These are phyloP conservation scores for Acanthurus tractus DNA, from an alignment of 2,797 vertebrate species.

Conservation along the genomic window DNA sequence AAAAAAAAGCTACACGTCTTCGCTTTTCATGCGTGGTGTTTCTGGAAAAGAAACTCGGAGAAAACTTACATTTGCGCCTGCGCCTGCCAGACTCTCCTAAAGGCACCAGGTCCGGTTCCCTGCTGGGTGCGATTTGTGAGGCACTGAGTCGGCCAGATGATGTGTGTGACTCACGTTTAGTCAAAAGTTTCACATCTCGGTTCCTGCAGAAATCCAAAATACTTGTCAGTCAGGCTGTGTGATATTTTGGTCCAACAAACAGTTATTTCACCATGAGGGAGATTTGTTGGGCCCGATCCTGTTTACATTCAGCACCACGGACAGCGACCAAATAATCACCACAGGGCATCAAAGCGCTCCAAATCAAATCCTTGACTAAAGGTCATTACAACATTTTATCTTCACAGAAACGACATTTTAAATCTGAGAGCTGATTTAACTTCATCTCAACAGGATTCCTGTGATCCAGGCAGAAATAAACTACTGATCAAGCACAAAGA, in stretches of 20 bases:
- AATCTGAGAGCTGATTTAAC: constrained; percentile 20
- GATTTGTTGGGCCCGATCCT: not conserved
- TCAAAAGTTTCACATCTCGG: constrained; percentile 39
- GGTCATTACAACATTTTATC: constrained; percentile 19
- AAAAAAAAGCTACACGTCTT: not conserved
- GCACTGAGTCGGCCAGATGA: constrained; percentile 6
- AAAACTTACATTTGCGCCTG: constrained; percentile 42
- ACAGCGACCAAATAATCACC: constrained; percentile 51
- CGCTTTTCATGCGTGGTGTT: constrained; percentile 24
- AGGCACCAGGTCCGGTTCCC: constrained; percentile 48
- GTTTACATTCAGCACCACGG: constrained; percentile 73
- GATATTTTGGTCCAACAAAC: not conserved
- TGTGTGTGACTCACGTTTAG: constrained; percentile 57
- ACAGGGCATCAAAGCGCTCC: constrained; percentile 17
- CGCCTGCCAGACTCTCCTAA: constrained; percentile 24
- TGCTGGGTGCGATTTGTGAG: constrained; percentile 43
- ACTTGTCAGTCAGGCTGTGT: not conserved
- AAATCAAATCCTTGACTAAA: not conserved
- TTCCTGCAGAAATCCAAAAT: not conserved
- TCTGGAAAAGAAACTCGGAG: constrained; percentile 29
- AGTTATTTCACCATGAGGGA: not conserved
- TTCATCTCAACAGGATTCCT: not conserved
- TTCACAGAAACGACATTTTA: constrained; percentile 19
- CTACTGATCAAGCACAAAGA: not conserved
- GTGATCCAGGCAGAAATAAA: not conserved